phyloP scores from a whole-genome alignment of 2,113 vertebrate species.

The Nibea coibor region DNA sequence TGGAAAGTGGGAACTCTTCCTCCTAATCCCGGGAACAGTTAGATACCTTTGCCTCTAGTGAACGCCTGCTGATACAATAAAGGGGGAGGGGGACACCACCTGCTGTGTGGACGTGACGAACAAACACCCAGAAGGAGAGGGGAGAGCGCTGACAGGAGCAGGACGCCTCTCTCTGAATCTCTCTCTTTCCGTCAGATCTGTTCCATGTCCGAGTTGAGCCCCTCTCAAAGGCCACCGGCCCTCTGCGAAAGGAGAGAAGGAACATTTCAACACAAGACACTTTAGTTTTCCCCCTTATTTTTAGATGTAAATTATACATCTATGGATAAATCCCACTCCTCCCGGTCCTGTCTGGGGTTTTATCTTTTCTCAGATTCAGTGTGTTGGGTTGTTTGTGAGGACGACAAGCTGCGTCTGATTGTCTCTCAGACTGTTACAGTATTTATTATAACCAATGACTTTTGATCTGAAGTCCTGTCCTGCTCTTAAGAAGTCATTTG shows the following conservation, averaged over 20 bases:
- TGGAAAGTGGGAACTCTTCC: neutral
- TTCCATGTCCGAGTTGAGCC: neutral
- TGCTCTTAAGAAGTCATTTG: conserved; percentile 54
- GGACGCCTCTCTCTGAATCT: neutral
- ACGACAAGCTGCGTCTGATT: conserved; percentile 16
- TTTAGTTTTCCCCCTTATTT: conserved; percentile 35
- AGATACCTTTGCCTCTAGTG: conserved; percentile 1
- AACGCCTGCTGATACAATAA: conserved; percentile 54
- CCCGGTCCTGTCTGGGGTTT: conserved; percentile 11
- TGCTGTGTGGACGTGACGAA: conserved; percentile 9
- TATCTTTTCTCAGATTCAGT: conserved; percentile 29
- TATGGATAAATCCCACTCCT: neutral
- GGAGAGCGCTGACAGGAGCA: conserved; percentile 30
- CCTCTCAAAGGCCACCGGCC: neutral
- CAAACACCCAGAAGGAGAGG: neutral
- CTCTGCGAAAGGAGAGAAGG: neutral
- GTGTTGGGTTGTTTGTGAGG: conserved; percentile 28
- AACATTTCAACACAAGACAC: conserved; percentile 30
- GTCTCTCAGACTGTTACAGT: conserved; percentile 68
- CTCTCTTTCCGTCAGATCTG: neutral
- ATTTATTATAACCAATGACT: conserved; percentile 78
- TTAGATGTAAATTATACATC: conserved; percentile 20
- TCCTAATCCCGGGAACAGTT: conserved; percentile 32
- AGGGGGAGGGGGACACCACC: neutral
- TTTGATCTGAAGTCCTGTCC: conserved; percentile 55